Evolutionary conservation across 2,113 vertebrate genomes (phyloP), one percentile per base, ranked within the genome.

Genomic region (Rhegmatorhina hoffmannsi): DNA sequence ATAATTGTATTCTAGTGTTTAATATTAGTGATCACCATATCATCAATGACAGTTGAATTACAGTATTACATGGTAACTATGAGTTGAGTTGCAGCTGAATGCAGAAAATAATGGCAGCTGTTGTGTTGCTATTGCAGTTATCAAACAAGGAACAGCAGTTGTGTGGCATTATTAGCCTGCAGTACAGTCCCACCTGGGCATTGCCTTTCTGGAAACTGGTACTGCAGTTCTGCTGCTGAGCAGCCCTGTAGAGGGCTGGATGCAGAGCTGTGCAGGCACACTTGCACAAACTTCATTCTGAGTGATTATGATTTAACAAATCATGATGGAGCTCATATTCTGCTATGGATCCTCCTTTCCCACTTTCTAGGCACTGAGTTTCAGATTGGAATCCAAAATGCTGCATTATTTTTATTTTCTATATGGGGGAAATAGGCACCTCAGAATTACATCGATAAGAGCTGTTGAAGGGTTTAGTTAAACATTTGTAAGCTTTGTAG

Each of bases 241-340:
- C 50, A 18, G 36, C 31, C 40, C 40, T 40, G 40, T 13, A 13
- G 23, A 62, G 36, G 18, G 33, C 2, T 84, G 34, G 34, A 24
- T 10, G 34, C 46, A 60, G 31, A 60, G 26, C 17, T 38, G 38
- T 49, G 84, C 17, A 50, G 68, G 29, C 40, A 55, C 46, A 84
- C 11, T 38, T 58, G 74, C 8, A 43, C n/a, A n/a, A 49, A 69
- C 63, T 72, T 11, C 25, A 29, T 72, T 70, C 31, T 50, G 52
- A 72, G 63, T 15, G 44, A 15, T 10, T 40, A 11, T 40, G 23
- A 60, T 66, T 66, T 60, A 76, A 50, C 23, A 76, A 80, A 60
- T 34, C 14, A 38, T 1, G 0, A 21, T 15, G 6, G 15, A 28
- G 26, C 19, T 84, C 6, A 8, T 3, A 2, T 40, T 80, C 31